Evolutionary conservation across 2,888 invertebrate genomes (phyloP), one percentile per base, ranked within the genome.

Genomic region (Leptura quadrifasciata): DNA sequence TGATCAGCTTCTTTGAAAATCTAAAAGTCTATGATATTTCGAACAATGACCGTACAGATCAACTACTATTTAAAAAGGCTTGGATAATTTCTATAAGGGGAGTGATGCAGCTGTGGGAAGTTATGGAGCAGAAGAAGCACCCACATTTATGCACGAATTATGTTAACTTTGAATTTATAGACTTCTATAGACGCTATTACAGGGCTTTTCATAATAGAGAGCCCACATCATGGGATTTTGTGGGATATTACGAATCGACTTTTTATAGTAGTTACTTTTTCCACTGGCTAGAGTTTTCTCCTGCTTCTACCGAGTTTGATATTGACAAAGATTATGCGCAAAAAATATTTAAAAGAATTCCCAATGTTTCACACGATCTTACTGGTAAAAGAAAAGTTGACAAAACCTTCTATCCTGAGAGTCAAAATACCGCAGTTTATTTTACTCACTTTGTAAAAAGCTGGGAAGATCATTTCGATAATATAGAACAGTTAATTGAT

Each of bases 41-140:
- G 0, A 55, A 55, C 12, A 21, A 55, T 35, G 72, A 75, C 12
- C 54, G 67, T 27, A 75, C 75, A 5, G 55, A 60, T 0, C 47
- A 75, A 67, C 27, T 67, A 1, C 72, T 67, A 31, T 75, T 75
- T 55, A 54, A 61, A 17, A 75, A 61, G 8, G 65, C 58, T 54
- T 75, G 75, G 75, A 58, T 67, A 17, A 72, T 72, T 31, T 60
- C 75, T 10, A 61, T 75, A 12, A 75, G 39, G 24, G 67, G 71
- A 21, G 24, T 72, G 52, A 65, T 72, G 67, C 67, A 68, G 52
- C 12, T 75, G 12, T 72, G 75, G 75, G 61, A 72, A 6, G 31
- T 61, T 10, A 18, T 75, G 2, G 67, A 72, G 31, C 52, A 39
- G 4, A 72, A 21, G 27, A 20, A 52, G 0, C 47, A 67, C 17